These are phyloP conservation scores for Champsocephalus esox DNA, from an alignment of 2,797 vertebrate species.

Conservation along the genomic window DNA sequence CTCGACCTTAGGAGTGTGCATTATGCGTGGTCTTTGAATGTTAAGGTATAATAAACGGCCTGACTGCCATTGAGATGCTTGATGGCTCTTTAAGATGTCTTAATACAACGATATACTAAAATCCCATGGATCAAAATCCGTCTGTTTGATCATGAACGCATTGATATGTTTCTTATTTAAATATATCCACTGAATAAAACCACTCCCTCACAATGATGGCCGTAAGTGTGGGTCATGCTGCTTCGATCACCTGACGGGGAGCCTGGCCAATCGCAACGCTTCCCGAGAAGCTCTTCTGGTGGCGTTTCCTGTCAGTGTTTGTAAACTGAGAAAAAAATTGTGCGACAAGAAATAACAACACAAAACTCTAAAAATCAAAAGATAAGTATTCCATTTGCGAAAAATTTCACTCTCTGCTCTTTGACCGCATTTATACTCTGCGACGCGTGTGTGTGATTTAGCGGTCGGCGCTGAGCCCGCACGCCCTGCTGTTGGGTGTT, in stretches of 20 bases:
- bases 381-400: too few species aligned
- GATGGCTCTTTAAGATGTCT: background rate
- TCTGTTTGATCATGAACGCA: background rate
- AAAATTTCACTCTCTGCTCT: too few species aligned
- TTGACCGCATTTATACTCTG: too few species aligned
- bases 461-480: slow-evolving; percentile 71
- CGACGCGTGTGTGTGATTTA: slow-evolving; percentile 34
- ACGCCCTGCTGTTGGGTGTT: slow-evolving; percentile 77
- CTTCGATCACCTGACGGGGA: slow-evolving; percentile 40
- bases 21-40: background rate
- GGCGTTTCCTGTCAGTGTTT: slow-evolving; percentile 88
- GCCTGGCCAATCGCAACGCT: slow-evolving; percentile 70
- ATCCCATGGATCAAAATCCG: background rate
- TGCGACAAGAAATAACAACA: slow-evolving; percentile 79
- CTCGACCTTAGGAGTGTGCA: background rate
- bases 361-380: too few species aligned
- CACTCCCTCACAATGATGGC: slow-evolving; percentile 68
- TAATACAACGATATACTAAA: too few species aligned
- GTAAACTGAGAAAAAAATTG: slow-evolving; percentile 87
- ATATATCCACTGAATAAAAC: slow-evolving; percentile 2
- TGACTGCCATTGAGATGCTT: background rate
- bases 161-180: background rate
- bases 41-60: background rate
- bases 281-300: slow-evolving; percentile 84
- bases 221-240: slow-evolving; percentile 17